Evolutionary conservation across 37 sponge, comb jelly and placozoan species (phyloP), one percentile per base, ranked within the genome.

Genomic region (Oscarella lobularis): DNA sequence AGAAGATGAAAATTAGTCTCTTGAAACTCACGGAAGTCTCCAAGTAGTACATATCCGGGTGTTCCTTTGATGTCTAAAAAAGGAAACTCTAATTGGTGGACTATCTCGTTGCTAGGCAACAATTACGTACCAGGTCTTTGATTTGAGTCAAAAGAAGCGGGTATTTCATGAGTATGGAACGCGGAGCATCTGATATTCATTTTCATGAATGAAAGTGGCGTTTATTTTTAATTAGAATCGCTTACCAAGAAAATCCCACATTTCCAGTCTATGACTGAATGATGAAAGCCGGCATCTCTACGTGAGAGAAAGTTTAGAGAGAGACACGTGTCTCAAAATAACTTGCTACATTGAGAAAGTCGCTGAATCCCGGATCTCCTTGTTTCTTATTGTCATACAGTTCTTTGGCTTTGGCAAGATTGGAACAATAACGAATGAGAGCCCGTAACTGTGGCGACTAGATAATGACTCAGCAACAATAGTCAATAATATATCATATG

Each of bases 191-290:
- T 48, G 20, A 27, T 20, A 48, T n/a, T n/a, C n/a, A n/a, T n/a
- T n/a, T n/a, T n/a, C n/a, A n/a, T n/a, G n/a, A n/a, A n/a, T n/a
- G n/a, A n/a, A n/a, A n/a, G n/a, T n/a, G n/a, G n/a, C n/a, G n/a
- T n/a, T n/a, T n/a, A n/a, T n/a, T n/a, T n/a, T n/a, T n/a, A n/a
- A n/a, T n/a, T n/a, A n/a, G n/a, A n/a, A n/a, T n/a, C 9, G 9
- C 60, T 27, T 48, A 48, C 60, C 60, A 48, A 48, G 60, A 48
- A 48, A 48, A 48, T 48, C 60, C 60, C 60, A 48, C 20, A 48
- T 20, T 48, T 48, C 60, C 9, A 48, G 60, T 48, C 60, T 48
- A 48, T 48, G 60, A 20, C 60, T 48, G 60, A 48, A 48, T 48
- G 60, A 48, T 48, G 60, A 48, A 9, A 48, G 60, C 20, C 60